Percentiles rank a stretch among this genome's conserved stretches.
These are phyloP conservation scores for Corella eumyota DNA, from an alignment of 23 tunicate species.

Conservation along the genomic window DNA sequence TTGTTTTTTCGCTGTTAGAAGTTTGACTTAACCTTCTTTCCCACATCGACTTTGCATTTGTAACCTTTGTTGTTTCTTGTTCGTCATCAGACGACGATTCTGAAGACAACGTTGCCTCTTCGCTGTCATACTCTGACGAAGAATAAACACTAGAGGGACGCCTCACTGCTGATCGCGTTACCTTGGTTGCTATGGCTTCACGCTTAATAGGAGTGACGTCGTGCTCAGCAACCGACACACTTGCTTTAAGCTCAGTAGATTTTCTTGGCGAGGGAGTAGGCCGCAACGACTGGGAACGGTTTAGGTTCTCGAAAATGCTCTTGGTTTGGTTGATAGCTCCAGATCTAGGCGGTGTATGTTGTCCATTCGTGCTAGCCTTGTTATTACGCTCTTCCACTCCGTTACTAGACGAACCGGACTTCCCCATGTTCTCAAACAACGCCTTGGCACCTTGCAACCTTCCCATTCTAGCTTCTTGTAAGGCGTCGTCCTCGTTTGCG, in stretches of 20 bases:
- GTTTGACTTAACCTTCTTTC: conserved; percentile 2
- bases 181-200: too few species aligned
- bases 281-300: not conserved
- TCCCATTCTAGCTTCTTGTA: conserved; percentile 33
- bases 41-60: conserved; percentile 10
- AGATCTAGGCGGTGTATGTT: too few species aligned
- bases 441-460: conserved; percentile 78
- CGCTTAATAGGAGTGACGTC: too few species aligned
- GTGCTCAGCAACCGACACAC: too few species aligned
- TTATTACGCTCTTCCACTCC: not conserved
- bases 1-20: too few species aligned
- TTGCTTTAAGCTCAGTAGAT: not conserved
- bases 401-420: not conserved
- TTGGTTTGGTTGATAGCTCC: not conserved
- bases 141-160: too few species aligned
- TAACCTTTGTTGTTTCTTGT: conserved; percentile 2
- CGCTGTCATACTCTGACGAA: conserved; percentile 4
- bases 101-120: conserved; percentile 3
- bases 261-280: conserved; percentile 3
- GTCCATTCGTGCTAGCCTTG: not conserved
- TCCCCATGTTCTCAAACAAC: conserved; percentile 58
- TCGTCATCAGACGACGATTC: conserved; percentile 12
- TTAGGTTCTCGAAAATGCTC: conserved; percentile 1
- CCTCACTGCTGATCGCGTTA: too few species aligned
- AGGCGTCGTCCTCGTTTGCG: conserved; percentile 30